Percentiles rank a stretch among this genome's conserved stretches.
Evolutionary conservation across 2,113 vertebrate species (phyloP).

Genomic region (Fukomys damarensis): DNA sequence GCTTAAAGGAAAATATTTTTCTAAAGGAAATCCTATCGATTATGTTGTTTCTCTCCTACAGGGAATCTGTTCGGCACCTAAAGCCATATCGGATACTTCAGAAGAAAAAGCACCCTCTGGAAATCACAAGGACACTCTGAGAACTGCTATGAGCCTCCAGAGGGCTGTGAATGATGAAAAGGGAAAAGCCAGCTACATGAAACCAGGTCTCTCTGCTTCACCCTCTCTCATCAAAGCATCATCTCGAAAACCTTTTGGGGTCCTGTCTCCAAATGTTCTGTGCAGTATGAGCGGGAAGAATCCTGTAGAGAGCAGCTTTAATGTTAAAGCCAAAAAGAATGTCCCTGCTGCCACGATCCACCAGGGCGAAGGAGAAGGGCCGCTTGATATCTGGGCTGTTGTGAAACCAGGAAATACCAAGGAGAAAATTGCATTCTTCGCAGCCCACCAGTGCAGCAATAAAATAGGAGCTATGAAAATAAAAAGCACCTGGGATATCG

Average conservation of each 20-base stretch:
- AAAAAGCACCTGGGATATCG: constrained; percentile 92
- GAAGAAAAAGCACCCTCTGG: constrained; percentile 86
- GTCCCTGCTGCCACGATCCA: constrained; percentile 81
- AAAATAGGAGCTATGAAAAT: constrained; percentile 89
- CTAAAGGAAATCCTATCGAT: constrained; percentile 35
- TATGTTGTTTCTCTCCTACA: constrained; percentile 78
- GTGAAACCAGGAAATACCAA: constrained; percentile 97
- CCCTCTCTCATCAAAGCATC: constrained; percentile 80
- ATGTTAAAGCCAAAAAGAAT: constrained; percentile 83
- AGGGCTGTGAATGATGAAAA: constrained; percentile 84
- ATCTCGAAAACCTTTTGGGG: constrained; percentile 86
- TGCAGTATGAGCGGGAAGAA: constrained; percentile 85
- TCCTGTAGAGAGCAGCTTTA: constrained; percentile 72
- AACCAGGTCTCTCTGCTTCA: constrained; percentile 81
- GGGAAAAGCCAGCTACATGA: constrained; percentile 75
- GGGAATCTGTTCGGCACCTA: constrained; percentile 94
- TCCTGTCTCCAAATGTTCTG: constrained; percentile 90
- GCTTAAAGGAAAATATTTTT: background rate
- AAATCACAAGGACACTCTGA: constrained; percentile 83
- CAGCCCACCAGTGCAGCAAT: constrained; percentile 88
- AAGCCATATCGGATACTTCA: constrained; percentile 92
- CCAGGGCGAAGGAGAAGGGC: constrained; percentile 87
- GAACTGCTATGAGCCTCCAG: constrained; percentile 83
- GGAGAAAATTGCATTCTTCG: constrained; percentile 97
- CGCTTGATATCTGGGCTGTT: constrained; percentile 92